These are phyloP conservation scores for Agrypnus murinus DNA, from an alignment of 2,888 invertebrate genomes.

Conservation along the genomic window DNA sequence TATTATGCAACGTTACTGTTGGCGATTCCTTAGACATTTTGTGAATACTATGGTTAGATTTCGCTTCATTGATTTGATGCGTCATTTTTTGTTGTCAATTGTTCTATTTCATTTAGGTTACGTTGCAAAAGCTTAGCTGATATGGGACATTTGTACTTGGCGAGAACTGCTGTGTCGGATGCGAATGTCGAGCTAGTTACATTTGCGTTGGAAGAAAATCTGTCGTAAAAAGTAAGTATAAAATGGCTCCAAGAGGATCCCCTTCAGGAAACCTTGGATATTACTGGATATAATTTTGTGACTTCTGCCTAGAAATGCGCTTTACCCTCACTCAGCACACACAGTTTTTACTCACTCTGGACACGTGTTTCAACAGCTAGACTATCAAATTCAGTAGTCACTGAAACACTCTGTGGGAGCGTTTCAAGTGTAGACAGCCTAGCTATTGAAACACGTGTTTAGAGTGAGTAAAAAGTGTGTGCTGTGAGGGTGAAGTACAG, in stretches of 20 bases:
- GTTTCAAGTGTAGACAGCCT: too few relatives aligned
- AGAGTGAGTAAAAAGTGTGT: too few relatives aligned
- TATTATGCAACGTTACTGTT: slow-evolving; percentile 2
- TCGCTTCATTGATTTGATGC: neutral
- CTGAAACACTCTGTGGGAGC: too few relatives aligned
- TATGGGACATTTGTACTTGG: neutral
- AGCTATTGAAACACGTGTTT: too few relatives aligned
- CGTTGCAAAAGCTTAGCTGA: neutral
- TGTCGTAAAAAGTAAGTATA: neutral
- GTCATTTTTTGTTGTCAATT: neutral
- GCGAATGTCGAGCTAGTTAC: slow-evolving; percentile 4
- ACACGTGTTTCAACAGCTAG: too few relatives aligned
- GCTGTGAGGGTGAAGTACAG: too few relatives aligned
- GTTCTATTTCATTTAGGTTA: neutral
- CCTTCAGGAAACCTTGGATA: neutral
- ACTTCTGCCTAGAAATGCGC: neutral
- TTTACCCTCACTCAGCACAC: too few relatives aligned
- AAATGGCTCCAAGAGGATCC: neutral
- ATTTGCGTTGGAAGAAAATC: neutral
- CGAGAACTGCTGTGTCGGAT: neutral
- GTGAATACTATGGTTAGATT: neutral
- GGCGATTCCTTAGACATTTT: neutral
- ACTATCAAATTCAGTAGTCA: too few relatives aligned
- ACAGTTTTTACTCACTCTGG: too few relatives aligned
- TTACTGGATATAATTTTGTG: slow-evolving; percentile 1